Conservation (phyloP, 2,113 vertebrate genomes). For the Aegithalos caudatus region DNA sequence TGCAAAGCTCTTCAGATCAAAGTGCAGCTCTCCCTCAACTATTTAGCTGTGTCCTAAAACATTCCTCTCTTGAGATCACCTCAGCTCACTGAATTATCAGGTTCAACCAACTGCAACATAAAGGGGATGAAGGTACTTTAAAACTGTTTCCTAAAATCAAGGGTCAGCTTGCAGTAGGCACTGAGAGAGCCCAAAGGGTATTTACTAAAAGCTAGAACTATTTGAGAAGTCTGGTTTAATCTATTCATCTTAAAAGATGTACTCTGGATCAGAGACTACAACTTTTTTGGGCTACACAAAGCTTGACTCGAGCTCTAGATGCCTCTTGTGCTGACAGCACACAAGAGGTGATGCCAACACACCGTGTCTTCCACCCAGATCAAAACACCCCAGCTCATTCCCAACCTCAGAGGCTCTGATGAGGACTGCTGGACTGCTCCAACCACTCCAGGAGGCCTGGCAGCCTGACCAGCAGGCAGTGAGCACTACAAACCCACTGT, state of each 20-base stretch:
- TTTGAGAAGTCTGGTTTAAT: neutral
- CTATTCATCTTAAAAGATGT: neutral
- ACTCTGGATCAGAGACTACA: neutral
- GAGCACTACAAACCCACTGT: neutral
- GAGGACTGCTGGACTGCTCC: neutral
- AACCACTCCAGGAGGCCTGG: too few species aligned
- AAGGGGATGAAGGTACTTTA: neutral
- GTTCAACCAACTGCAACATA: neutral
- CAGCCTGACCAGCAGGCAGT: neutral
- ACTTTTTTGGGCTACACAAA: neutral
- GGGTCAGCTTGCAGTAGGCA: neutral
- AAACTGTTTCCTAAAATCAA: neutral
- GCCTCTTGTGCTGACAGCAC: neutral
- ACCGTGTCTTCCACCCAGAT: neutral
- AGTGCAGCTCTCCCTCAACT: neutral
- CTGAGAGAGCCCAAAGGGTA: neutral
- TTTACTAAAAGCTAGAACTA: neutral
- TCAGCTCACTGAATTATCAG: neutral
- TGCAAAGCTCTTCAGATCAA: neutral
- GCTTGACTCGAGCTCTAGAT: neutral
- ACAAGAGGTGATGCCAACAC: neutral
- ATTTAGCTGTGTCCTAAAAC: neutral
- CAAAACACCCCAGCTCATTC: neutral
- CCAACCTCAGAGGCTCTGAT: neutral
- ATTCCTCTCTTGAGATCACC: neutral